These are phyloP conservation scores for Gorsachius goisagi DNA, from an alignment of 2,113 vertebrate species.

Conservation along the genomic window DNA sequence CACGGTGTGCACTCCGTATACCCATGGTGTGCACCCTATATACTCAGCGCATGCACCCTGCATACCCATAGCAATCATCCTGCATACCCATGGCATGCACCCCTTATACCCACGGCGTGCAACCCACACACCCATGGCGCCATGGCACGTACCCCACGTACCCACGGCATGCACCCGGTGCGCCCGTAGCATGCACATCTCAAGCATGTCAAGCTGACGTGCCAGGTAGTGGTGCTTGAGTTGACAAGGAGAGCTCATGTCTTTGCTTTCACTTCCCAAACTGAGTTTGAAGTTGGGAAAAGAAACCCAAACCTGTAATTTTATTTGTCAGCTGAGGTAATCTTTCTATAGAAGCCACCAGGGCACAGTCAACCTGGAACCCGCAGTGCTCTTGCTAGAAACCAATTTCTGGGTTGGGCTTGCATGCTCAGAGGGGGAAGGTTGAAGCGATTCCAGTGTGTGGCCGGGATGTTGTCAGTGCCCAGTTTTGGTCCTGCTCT, in stretches of 20 bases:
- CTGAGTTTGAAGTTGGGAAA: neutral
- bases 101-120: neutral
- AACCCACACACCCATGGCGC: neutral
- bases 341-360: neutral
- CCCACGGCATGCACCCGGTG: rapidly evolving
- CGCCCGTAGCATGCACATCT: neutral
- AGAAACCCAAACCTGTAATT: neutral
- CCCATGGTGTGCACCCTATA: rapidly evolving
- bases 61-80: too few relatives aligned
- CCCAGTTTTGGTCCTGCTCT: neutral
- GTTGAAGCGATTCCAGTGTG: rapidly evolving
- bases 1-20: rapidly evolving
- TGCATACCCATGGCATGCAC: neutral
- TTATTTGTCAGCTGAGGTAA: neutral
- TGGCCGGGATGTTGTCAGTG: rapidly evolving
- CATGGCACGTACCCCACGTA: too few relatives aligned
- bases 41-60: too few relatives aligned
- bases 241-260: rapidly evolving
- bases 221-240: neutral
- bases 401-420: neutral
- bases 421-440: neutral
- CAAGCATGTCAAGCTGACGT: rapidly evolving
- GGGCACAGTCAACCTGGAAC: neutral
- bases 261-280: neutral
- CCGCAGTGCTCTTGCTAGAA: neutral